Percentiles rank a stretch among this genome's conserved stretches.
phyloP scores from a whole-genome alignment of 2,888 invertebrate genomes.

The Halictus quadricinctus region DNA sequence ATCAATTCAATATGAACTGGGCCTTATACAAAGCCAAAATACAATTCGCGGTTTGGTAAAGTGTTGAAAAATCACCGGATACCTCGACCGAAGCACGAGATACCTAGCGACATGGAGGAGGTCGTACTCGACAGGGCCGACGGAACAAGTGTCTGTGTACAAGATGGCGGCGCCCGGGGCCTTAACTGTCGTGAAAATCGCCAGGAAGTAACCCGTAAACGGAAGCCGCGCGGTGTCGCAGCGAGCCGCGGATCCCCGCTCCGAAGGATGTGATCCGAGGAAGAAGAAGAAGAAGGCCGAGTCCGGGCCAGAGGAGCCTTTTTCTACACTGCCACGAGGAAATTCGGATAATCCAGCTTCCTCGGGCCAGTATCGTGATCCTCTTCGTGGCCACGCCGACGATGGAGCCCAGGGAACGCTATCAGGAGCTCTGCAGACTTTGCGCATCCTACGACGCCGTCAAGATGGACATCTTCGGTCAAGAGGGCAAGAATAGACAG shows the following conservation, averaged over 20 bases:
- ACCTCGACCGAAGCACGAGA: slow-evolving; percentile 26
- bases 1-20: slow-evolving; percentile 48
- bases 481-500: slow-evolving; percentile 82
- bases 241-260: slow-evolving; percentile 62
- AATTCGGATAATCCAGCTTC: slow-evolving; percentile 47
- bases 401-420: slow-evolving; percentile 74
- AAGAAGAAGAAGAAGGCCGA: slow-evolving; percentile 55
- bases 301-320: slow-evolving; percentile 54
- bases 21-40: slow-evolving; percentile 45
- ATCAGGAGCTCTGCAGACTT: slow-evolving; percentile 82
- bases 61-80: slow-evolving; percentile 43
- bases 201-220: slow-evolving; percentile 61
- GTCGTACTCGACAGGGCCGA: slow-evolving; percentile 32
- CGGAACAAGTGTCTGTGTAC: slow-evolving; percentile 75
- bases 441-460: slow-evolving; percentile 83
- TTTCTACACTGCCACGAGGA: slow-evolving; percentile 54
- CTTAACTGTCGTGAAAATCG: slow-evolving; percentile 61
- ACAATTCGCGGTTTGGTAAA: slow-evolving; percentile 54
- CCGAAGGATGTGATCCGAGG: slow-evolving; percentile 65
- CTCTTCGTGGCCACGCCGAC: slow-evolving; percentile 56
- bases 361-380: slow-evolving; percentile 53
- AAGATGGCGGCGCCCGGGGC: slow-evolving; percentile 76
- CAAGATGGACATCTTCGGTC: slow-evolving; percentile 83
- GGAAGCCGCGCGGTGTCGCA: slow-evolving; percentile 68
- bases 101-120: slow-evolving; percentile 40